These are phyloP conservation scores for Archivesica marissinica DNA, from an alignment of 1,140 invertebrate genomes.

Conservation along the genomic window DNA sequence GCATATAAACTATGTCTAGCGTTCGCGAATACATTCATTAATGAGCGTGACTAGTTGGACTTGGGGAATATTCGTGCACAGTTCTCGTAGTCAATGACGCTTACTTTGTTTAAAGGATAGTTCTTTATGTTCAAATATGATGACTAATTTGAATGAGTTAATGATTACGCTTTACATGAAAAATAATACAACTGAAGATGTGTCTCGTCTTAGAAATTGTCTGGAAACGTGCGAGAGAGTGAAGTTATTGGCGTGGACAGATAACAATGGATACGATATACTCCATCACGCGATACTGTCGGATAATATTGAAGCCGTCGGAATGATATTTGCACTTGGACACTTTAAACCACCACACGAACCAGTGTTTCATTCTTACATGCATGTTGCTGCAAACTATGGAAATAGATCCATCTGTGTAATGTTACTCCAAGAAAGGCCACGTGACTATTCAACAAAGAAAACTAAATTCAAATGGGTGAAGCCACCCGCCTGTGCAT, in stretches of 20 bases:
- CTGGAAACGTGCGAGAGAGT: constrained; percentile 60
- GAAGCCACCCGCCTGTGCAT: constrained; percentile 5
- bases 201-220: constrained; percentile 18
- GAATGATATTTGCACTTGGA: constrained; percentile 71
- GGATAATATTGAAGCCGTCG: constrained; percentile 73
- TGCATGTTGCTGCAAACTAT: constrained; percentile 73
- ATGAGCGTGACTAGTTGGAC: too few species aligned
- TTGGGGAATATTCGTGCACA: too few species aligned
- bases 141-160: neutral
- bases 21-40: too few species aligned
- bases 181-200: constrained; percentile 54
- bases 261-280: constrained; percentile 69
- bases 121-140: constrained; percentile 14
- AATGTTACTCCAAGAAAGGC: constrained; percentile 75
- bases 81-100: constrained; percentile 32
- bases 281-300: constrained; percentile 77
- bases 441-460: constrained; percentile 67
- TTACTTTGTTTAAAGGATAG: neutral
- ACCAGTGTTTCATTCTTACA: constrained; percentile 67
- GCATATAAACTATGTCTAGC: too few species aligned
- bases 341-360: constrained; percentile 77
- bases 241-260: constrained; percentile 65
- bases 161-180: constrained; percentile 33
- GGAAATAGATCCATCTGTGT: constrained; percentile 71
- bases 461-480: constrained; percentile 36